Base-by-base conservation (phyloP, 1,140 invertebrate species). In the Psilanteris sp. region DNA sequence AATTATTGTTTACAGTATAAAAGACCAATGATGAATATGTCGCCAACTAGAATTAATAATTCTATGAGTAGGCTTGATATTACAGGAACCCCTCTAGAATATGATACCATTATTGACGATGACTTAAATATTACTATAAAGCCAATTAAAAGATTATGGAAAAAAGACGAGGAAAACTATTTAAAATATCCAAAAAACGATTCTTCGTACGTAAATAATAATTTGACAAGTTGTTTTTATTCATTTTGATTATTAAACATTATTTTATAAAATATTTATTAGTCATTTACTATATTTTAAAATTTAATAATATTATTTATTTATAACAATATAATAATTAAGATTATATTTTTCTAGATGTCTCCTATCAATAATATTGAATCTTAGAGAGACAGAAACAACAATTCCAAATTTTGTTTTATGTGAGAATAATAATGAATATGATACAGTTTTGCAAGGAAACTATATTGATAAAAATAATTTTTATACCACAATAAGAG, bases 391-490 rank as follows among this genome's bases (percentile, higher is more conserved):
- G n/a, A n/a, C n/a, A n/a, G n/a, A 55, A 50, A 72, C 37, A 64
- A 31, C 8, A 36, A n/a, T 59, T 6, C 79, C 81, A 24, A 52
- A 84, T 68, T 80, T 86, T 54, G 80, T 64, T 16, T 54, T 87
- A 20, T 85, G 82, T 1, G 64, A 85, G 59, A 77, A 57, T 4
- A 39, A 71, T 18, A 77, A 80, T 29, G 43, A 61, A 24, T 70
- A 79, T 8, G 64, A 41, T 48, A 81, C 61, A 6, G 26, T 78
- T 31, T 43, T 86, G 5, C 24, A 86, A 3, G 85, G 85, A 18
- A 34, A 29, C n/a, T 54, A 41, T 6, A 36, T 80, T 4, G 29
- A 77, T 20, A 13, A 66, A 36, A 32, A 43, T 7, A 34, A 79
- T 36, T 78, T 79, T 70, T 81, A 82, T 26, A 71, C 57, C 6